Percentiles rank a stretch among this genome's conserved stretches.
phyloP scores from a whole-genome alignment of 2,888 invertebrate genomes.

The Parnassius orleans region DNA sequence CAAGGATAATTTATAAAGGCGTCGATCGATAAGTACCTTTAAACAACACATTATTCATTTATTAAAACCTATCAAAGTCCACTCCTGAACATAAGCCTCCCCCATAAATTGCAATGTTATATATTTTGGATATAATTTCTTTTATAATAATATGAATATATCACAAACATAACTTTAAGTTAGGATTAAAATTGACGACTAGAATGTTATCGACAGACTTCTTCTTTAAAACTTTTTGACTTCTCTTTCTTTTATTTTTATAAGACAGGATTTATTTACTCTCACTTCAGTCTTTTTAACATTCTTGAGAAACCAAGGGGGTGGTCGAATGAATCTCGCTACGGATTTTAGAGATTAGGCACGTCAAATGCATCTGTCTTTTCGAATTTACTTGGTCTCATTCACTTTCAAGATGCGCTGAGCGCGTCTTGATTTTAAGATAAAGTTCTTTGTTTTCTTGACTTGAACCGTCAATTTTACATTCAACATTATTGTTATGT shows the following conservation, averaged over 20 bases:
- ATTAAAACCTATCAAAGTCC: too few species aligned
- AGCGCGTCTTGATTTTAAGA: not conserved
- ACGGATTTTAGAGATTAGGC: conserved; percentile 66
- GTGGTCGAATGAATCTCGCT: conserved; percentile 36
- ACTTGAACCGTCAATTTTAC: not conserved
- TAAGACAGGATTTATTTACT: not conserved
- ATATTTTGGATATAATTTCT: too few species aligned
- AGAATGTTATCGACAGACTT: too few species aligned
- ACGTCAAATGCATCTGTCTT: conserved; percentile 60
- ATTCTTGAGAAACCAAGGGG: conserved; percentile 30
- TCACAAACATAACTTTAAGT: too few species aligned
- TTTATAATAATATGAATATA: too few species aligned
- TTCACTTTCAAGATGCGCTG: conserved; percentile 30
- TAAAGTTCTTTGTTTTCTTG: not conserved
- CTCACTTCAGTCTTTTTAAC: conserved; percentile 28
- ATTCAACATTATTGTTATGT: too few species aligned
- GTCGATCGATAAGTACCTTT: too few species aligned
- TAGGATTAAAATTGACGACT: too few species aligned
- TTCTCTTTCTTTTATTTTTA: not conserved
- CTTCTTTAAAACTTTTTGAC: not conserved
- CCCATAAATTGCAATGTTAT: too few species aligned
- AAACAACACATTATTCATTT: too few species aligned
- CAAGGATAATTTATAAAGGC: too few species aligned
- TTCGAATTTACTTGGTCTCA: conserved; percentile 43
- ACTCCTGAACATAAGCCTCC: too few species aligned